Base-by-base conservation (phyloP, 2,113 vertebrate species). In the Ammodytes marinus region DNA sequence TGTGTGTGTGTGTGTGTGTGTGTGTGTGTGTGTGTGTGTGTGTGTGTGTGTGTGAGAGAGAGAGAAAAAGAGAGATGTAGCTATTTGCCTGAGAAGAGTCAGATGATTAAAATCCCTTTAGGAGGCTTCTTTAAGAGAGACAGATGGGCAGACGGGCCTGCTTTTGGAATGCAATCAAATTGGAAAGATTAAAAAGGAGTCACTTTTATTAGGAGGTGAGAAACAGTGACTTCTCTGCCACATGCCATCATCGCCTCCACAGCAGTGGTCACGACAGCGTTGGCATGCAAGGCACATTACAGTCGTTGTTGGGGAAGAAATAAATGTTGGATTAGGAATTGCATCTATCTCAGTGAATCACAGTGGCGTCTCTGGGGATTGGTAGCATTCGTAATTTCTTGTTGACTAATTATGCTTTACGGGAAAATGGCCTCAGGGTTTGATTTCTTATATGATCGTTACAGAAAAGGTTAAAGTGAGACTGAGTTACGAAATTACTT, bases 101-200 rank as follows among this genome's bases (percentile, higher is more conserved):
- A 89, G 93, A 92, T 93, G 92, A 93, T 94, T 94, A 92, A 94
- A 94, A 93, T 92, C 91, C 92, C 92, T 93, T 93, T 93, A 93
- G 92, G 92, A 91, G 89, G 90, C 84, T 93, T 93, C 93, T 93
- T 94, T 94, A 93, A 93, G 90, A 90, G 93, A 93, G 92, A 93
- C 93, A 94, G 93, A 93, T 94, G 93, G 92, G 90, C 91, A 92
- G 88, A 92, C 87, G 70, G 88, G 90, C 89, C 91, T 89, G 90
- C 89, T 91, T 86, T 92, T 93, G 93, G 93, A 92, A 91, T 81
- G 88, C 90, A 91, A 91, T 93, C 93, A 94, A 93, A 93, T 89
- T 91, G 90, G 89, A 93, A 90, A 89, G 91, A 93, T 91, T 91
- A 91, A 93, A 92, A 91, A 90, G 86, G 89, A 88, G 84, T 84